Base-by-base conservation (phyloP, 2,113 vertebrate species). In the Argyrosomus japonicus region DNA sequence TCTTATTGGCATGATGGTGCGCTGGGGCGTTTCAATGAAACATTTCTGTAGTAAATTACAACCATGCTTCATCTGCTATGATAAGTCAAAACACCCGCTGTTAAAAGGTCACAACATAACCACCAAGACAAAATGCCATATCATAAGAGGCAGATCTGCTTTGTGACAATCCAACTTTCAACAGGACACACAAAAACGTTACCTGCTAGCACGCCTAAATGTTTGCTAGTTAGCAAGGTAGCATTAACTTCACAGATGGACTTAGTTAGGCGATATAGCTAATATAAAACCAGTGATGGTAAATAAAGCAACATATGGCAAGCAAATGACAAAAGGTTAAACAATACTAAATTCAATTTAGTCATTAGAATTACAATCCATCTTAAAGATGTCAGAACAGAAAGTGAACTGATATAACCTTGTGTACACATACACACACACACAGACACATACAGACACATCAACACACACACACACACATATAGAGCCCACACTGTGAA, bases 381-480 rank as follows among this genome's bases (percentile, higher is more conserved):
- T 8, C 36, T 32, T 36, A 47, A 51, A 36, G 21, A 71, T 48
- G 70, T 69, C 51, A 48, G 48, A 75, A 27, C 19, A 56, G 7
- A 65, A 4, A 47, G 47, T 73, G 36, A 84, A 76, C 62, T 56
- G 40, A 25, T 78, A 50, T 79, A 45, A 89, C 79, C 75, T 79
- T 19, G 51, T 53, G 7, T 10, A 65, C 25, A 40, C 60, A 40
- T 51, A 56, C 40, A 50, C 53, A 63, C 57, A 77, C 11, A 47
- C 17, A 32, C 51, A 61, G 27, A 36, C 23, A 48, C 53, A 58
- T 29, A 77, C 9, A 47, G 5, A 3, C 3, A 17, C 15, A 50
- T 17, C 4, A 17, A 50, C 53, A 63, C 57, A 77, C 11, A 47
- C 17, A 32, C 51, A 61, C 43, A 36, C 23, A 48, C 53, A 58